Evolutionary conservation across 2,113 vertebrate species (phyloP).

Genomic region (Sapajus apella): DNA sequence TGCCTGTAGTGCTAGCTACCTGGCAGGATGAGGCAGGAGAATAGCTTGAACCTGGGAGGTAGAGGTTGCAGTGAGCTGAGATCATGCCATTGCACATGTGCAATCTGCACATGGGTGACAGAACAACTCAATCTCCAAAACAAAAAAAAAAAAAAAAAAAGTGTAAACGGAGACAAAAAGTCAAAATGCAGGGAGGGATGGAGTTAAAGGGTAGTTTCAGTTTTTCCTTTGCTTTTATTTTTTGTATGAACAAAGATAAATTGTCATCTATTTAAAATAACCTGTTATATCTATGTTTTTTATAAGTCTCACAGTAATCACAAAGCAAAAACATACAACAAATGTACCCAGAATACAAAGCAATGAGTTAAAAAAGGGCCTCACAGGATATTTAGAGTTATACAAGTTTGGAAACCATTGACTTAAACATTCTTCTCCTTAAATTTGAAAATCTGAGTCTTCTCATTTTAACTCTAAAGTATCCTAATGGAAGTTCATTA

Average conservation of each 20-base stretch:
- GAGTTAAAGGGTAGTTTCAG: background rate
- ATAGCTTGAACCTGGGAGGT: too few relatives aligned
- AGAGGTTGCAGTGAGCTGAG: too few relatives aligned
- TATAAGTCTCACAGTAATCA: background rate
- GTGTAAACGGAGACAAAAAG: background rate
- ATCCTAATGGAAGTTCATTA: background rate
- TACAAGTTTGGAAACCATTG: background rate
- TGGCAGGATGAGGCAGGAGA: too few relatives aligned
- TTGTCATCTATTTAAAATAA: background rate
- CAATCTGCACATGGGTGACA: too few relatives aligned
- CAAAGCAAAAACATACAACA: background rate
- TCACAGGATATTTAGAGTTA: background rate
- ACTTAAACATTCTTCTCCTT: background rate
- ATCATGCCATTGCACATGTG: too few relatives aligned
- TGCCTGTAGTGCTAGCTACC: too few relatives aligned
- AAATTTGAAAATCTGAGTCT: background rate
- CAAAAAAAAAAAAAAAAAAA: too few relatives aligned
- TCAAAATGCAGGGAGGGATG: background rate
- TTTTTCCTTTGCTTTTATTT: background rate
- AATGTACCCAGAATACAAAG: background rate
- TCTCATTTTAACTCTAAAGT: background rate
- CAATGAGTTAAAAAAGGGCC: background rate
- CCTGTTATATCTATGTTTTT: background rate
- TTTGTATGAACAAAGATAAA: background rate
- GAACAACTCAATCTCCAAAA: too few relatives aligned